Evolutionary conservation across 2,797 vertebrate species (phyloP).

Genomic region (Dendrocincla tyrannina): DNA sequence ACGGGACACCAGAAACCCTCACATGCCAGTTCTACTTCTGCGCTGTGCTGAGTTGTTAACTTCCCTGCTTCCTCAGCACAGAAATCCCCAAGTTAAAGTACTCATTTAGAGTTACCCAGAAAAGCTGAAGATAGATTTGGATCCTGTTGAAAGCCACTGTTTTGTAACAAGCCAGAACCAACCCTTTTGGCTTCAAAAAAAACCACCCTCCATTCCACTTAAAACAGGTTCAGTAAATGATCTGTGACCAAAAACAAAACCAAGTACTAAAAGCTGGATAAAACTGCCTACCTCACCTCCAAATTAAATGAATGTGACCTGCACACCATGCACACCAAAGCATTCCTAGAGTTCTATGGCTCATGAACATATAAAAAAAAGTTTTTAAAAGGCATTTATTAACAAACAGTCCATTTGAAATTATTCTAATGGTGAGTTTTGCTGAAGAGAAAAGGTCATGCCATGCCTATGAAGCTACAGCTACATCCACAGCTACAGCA

Average conservation of each 20-base stretch:
- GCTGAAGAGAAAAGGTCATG: not conserved
- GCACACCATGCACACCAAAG: conserved; percentile 9
- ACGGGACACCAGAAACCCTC: not conserved
- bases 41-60: conserved; percentile 32
- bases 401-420: not conserved
- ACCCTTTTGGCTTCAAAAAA: conserved; percentile 44
- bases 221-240: conserved; percentile 66
- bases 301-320: conserved; percentile 58
- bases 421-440: not conserved
- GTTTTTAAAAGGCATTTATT: not conserved
- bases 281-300: conserved; percentile 52
- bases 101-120: conserved; percentile 67
- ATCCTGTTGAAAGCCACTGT: conserved; percentile 52
- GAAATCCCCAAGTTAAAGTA: conserved; percentile 68
- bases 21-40: conserved; percentile 7
- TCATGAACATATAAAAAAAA: not conserved
- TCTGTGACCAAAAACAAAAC: conserved; percentile 70
- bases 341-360: not conserved
- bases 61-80: conserved; percentile 47
- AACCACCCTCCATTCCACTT: conserved; percentile 48
- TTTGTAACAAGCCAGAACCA: conserved; percentile 62
- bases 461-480: not conserved
- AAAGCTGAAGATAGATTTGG: conserved; percentile 70
- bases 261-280: conserved; percentile 55
- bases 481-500: not conserved